These are phyloP conservation scores for Monochamus saltuarius DNA, from an alignment of 1,140 invertebrate species.

Conservation along the genomic window DNA sequence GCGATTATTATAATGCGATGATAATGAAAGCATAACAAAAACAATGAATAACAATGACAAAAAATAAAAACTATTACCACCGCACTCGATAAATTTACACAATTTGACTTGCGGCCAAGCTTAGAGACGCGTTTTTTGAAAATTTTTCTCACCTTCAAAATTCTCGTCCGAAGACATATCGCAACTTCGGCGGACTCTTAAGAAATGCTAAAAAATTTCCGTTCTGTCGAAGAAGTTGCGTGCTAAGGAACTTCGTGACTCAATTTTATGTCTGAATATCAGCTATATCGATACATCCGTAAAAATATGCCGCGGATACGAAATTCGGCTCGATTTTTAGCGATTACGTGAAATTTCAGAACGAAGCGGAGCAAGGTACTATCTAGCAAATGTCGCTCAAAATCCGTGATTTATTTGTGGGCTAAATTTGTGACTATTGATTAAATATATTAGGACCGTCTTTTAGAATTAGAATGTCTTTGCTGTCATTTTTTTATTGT, in stretches of 20 bases:
- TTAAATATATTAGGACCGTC: background rate
- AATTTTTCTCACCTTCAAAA: conserved; percentile 3
- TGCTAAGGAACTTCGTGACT: conserved; percentile 11
- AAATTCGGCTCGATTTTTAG: background rate
- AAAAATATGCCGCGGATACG: conserved; percentile 2
- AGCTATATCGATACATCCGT: conserved; percentile 3
- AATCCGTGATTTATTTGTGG: background rate
- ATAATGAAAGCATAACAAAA: too few relatives aligned
- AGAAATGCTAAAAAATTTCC: background rate
- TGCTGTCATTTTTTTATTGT: background rate
- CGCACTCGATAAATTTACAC: too few relatives aligned
- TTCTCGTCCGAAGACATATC: background rate
- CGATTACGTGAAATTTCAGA: background rate
- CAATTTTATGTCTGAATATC: background rate
- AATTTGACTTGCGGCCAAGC: background rate
- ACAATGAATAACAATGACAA: too few relatives aligned
- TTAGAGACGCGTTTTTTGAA: background rate
- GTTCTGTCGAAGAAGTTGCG: conserved; percentile 1
- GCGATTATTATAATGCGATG: too few relatives aligned
- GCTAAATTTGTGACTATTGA: background rate
- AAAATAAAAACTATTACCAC: too few relatives aligned
- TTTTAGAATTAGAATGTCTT: background rate
- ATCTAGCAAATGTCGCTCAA: background rate
- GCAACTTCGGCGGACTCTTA: background rate
- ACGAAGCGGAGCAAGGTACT: conserved; percentile 11